Conservation (phyloP, 2,113 vertebrate genomes). For the Carollia perspicillata region DNA sequence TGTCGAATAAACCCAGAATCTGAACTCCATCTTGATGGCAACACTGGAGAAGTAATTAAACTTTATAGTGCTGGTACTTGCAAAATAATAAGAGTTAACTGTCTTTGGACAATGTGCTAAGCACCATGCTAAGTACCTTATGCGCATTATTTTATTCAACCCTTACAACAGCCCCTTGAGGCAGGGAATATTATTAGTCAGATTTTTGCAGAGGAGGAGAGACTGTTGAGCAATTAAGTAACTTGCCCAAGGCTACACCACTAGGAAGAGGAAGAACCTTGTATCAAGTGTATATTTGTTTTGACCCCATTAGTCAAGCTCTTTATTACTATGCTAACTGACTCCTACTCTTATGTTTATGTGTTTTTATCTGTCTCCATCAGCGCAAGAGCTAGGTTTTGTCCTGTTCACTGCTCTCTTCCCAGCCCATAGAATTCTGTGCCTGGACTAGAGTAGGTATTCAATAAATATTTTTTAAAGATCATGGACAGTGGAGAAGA, state of each 20-base stretch:
- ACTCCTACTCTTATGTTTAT: neutral
- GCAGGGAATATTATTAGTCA: neutral
- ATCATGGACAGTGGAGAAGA: neutral
- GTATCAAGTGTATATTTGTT: neutral
- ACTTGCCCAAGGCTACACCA: neutral
- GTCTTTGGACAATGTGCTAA: neutral
- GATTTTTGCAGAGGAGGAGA: constrained; percentile 40
- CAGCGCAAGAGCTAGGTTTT: neutral
- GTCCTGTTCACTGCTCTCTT: neutral
- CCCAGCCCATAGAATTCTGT: neutral
- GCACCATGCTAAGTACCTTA: neutral
- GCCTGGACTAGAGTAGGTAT: neutral
- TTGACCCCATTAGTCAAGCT: neutral
- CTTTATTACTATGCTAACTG: neutral
- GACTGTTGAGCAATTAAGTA: constrained; percentile 30
- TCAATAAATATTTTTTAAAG: neutral
- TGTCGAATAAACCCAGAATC: constrained; percentile 15
- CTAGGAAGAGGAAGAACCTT: neutral
- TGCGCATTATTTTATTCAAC: neutral
- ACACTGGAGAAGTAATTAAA: constrained; percentile 13
- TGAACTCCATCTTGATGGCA: neutral
- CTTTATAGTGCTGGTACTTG: neutral
- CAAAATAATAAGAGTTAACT: neutral
- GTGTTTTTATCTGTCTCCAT: neutral
- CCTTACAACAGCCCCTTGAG: neutral